A percentile compares a stretch with the other conserved stretches of the same genome.
Evolutionary conservation across 2,797 vertebrate species (phyloP).

Genomic region (Etheostoma perlongum): DNA sequence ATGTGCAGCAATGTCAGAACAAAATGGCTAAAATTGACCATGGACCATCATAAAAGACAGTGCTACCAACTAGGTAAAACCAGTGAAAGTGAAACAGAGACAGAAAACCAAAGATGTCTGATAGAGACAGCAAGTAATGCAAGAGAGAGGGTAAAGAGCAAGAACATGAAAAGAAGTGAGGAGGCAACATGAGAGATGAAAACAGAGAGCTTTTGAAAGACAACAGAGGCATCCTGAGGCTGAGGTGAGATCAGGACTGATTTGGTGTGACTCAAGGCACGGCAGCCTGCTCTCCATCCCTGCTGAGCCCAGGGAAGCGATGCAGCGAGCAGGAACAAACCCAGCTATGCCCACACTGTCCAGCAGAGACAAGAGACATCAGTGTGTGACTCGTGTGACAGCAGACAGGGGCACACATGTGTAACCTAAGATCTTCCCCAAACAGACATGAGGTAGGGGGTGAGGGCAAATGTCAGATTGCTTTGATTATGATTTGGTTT

Average conservation of each 20-base stretch:
- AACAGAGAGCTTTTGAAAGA: slow-evolving; percentile 31
- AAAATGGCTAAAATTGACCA: neutral
- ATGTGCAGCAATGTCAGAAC: too few relatives aligned
- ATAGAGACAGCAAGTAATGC: neutral
- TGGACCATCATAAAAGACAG: too few relatives aligned
- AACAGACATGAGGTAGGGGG: neutral
- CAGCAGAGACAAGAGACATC: slow-evolving; percentile 4
- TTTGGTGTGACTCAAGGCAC: slow-evolving; percentile 37
- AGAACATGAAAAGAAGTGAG: slow-evolving; percentile 1
- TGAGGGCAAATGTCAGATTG: neutral
- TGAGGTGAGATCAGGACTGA: slow-evolving; percentile 35
- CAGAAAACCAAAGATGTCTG: neutral
- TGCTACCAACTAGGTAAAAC: too few relatives aligned
- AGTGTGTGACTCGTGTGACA: neutral
- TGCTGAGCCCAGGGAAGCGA: slow-evolving; percentile 17
- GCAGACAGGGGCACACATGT: neutral
- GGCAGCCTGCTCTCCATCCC: slow-evolving; percentile 21
- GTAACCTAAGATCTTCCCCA: neutral
- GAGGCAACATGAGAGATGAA: neutral
- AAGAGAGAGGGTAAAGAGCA: neutral
- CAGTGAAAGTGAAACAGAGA: neutral
- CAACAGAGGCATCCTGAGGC: slow-evolving; percentile 40
- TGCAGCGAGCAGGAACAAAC: neutral
- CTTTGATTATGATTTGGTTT: neutral
- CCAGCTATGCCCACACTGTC: neutral